Percentiles rank a stretch among this genome's conserved stretches.
Conservation (phyloP, 2,888 invertebrate genomes). For the Erebia palarica region DNA sequence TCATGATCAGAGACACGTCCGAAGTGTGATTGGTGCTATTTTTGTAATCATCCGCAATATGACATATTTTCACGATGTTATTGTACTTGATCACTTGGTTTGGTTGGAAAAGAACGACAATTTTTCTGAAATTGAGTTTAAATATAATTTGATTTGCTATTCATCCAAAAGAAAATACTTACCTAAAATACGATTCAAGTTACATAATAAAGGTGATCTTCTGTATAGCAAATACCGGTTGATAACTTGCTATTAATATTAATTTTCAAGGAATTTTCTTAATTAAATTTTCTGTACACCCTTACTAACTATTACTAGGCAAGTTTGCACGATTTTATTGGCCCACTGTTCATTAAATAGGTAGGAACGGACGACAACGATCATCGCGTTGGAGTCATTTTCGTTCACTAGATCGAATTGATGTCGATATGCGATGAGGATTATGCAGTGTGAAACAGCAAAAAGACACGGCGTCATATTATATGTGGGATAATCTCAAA, state of each 20-base stretch:
- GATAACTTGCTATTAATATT: too few species aligned
- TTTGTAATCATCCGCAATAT: conserved; percentile 37
- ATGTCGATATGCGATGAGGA: conserved; percentile 46
- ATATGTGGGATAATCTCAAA: too few species aligned
- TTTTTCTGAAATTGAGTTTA: background rate
- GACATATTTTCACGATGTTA: conserved; percentile 39
- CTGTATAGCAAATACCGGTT: too few species aligned
- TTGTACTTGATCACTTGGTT: conserved; percentile 28
- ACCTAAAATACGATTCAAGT: too few species aligned
- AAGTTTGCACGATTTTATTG: conserved; percentile 21
- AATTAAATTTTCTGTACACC: too few species aligned
- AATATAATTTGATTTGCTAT: background rate
- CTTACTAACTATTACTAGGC: too few species aligned
- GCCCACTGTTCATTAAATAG: conserved; percentile 42
- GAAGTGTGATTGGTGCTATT: conserved; percentile 33
- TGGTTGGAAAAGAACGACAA: background rate
- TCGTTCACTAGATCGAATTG: conserved; percentile 68
- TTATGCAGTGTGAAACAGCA: conserved; percentile 42
- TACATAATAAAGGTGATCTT: too few species aligned
- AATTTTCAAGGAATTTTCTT: too few species aligned
- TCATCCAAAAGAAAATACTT: too few species aligned
- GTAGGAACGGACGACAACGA: conserved; percentile 47
- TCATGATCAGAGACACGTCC: conserved; percentile 30
- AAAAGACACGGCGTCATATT: background rate
- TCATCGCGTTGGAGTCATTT: conserved; percentile 60